These are phyloP conservation scores for Orchesellides sinensis DNA, from an alignment of 2,888 invertebrate species.

Conservation along the genomic window DNA sequence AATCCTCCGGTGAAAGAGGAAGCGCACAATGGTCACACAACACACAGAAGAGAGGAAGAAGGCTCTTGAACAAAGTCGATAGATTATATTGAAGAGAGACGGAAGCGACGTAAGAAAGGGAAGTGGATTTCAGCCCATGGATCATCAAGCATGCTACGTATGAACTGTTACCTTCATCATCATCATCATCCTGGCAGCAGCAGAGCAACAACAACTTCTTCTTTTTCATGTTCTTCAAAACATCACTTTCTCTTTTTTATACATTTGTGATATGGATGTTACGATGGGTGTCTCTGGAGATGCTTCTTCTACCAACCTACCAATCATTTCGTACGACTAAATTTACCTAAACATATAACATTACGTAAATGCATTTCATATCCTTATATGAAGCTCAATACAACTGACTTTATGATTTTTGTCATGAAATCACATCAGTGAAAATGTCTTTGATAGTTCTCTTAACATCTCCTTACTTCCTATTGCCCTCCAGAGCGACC, in stretches of 20 bases:
- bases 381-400: not conserved
- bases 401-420: conserved; percentile 6
- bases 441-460: conserved; percentile 12
- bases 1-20: conserved; percentile 56
- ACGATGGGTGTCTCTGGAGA: conserved; percentile 1
- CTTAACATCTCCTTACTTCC: not conserved
- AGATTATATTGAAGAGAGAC: conserved; percentile 57
- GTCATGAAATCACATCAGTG: conserved; percentile 13
- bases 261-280: no score
- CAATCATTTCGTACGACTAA: not conserved
- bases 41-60: conserved; percentile 20
- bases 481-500: no score
- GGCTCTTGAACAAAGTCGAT: conserved; percentile 56
- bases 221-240: conserved; percentile 16
- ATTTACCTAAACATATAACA: conserved; percentile 6
- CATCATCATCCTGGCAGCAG: no score
- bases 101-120: conserved; percentile 53
- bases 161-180: conserved; percentile 60
- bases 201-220: no score
- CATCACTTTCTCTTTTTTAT: conserved; percentile 20
- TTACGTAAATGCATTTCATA: not conserved
- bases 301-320: not conserved
- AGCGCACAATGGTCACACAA: conserved; percentile 53
- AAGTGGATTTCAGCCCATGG: conserved; percentile 64
- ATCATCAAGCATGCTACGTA: conserved; percentile 66